Evolutionary conservation across 2,113 vertebrate species (phyloP).

Genomic region (Tenrec ecaudatus): DNA sequence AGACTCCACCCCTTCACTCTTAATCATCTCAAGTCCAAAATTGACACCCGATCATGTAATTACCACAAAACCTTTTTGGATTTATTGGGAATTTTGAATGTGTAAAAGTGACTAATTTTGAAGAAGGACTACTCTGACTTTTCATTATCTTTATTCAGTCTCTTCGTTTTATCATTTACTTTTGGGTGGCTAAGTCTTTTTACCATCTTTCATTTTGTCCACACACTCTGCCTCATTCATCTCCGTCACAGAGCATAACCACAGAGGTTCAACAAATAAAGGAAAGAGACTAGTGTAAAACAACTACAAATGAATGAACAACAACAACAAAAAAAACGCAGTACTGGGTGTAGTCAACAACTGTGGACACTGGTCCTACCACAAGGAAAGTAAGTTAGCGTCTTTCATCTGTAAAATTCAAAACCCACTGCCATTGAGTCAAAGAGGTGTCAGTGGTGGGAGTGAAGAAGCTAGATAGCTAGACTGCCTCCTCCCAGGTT

Average conservation of each 20-base stretch:
- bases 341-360: too few relatives aligned
- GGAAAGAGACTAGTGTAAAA: background rate
- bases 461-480: accelerated
- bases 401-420: background rate
- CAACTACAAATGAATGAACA: background rate
- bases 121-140: background rate
- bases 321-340: background rate
- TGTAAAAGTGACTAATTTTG: background rate
- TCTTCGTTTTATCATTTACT: background rate
- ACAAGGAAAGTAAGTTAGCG: background rate
- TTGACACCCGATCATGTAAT: too few relatives aligned
- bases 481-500: background rate
- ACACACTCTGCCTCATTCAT: background rate
- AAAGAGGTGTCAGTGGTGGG: background rate
- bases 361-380: background rate
- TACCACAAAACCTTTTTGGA: background rate
- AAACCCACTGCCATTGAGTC: background rate
- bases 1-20: too few relatives aligned
- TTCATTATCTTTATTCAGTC: background rate
- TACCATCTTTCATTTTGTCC: background rate
- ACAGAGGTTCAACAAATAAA: conserved; percentile 14
- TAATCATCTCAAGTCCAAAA: too few relatives aligned
- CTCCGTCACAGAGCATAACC: background rate
- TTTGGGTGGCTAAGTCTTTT: background rate
- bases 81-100: background rate